Evolutionary conservation across 2,888 invertebrate species (phyloP), one percentile per base, ranked within the genome.

Genomic region (Papilio elwesi): DNA sequence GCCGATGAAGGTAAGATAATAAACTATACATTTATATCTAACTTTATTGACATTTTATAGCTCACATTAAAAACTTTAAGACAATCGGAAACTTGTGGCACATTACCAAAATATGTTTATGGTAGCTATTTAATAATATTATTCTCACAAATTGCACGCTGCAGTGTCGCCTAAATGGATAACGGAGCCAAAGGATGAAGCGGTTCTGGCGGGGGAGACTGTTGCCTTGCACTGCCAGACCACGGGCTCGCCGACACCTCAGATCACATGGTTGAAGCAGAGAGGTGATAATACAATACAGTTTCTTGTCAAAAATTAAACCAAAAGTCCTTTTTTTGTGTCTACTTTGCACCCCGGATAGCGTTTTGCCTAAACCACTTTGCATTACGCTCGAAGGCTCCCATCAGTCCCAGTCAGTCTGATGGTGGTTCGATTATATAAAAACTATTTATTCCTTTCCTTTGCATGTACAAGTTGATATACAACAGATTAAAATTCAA

Each of bases 101-200:
- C 6, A 36, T 57, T 1, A 10, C 6, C 26, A 36, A 36, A 12
- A 26, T 12, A 6, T 38, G 11, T 26, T n/a, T 38, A 8, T 38
- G 7, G 11, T 8, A 38, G 13, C 38, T 36, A 16, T 26, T 48
- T 16, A 16, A 16, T 49, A 15, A 69, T 51, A 51, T 71, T 38
- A 8, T 38, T 4, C 1, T 49, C 64, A 53, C 38, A 11, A 48
- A 49, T 66, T 70, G 48, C 88, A 91, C 75, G 90, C 91, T 85
- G 87, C 90, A 97, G 97, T 97, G 76, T 97, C 97, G 26, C 97
- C 97, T 8, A 96, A 96, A 82, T 96, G 97, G 96, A 92, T 96
- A 71, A 89, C 95, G 81, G 96, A 97, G 83, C 96, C 96, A 11
- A 94, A 95, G 83, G 96, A 97, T 85, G 95, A 95, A 79, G 95